Base-by-base conservation (phyloP, 2,113 vertebrate genomes). In the Brienomyrus longianalis region DNA sequence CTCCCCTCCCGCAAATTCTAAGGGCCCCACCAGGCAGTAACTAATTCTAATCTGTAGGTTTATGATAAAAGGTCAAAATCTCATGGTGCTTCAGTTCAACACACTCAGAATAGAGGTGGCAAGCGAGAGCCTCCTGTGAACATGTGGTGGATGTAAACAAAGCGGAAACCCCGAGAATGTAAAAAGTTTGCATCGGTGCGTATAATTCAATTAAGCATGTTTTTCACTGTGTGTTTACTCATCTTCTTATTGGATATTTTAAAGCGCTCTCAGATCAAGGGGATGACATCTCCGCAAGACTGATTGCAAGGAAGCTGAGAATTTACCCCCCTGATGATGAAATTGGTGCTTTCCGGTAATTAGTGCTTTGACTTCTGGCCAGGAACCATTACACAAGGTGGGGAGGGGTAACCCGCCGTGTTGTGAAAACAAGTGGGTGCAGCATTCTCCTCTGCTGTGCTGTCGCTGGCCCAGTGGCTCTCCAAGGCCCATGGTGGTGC, bases 341-440 rank as follows among this genome's bases (percentile, higher is more conserved):
- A 43, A 80, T 80, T 80, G 35, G 31, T 39, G 43, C 35, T 80
- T 80, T 43, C 74, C 35, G 35, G 74, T 80, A 80, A 80, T 80
- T 80, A 43, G 35, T 43, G 17, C 74, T 43, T 19, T 80, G 74
- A 80, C 74, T 80, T 80, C 74, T 80, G 74, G 74, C 74, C 74
- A 43, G 74, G 31, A 80, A 80, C 66, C 66, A 74, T 74, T 11
- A 91, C 13, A 89, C 54, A 90, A 21, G 23, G 45, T 23, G 48
- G 86, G 86, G 50, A n/a, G 66, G 66, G 66, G n/a, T 35, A 15
- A 35, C 74, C 74, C 31, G 15, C 74, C 6, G 5, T 19, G 35
- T 80, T 80, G 15, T 43, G 15, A 80, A 80, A 80, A 80, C 74
- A 80, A 43, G 15, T 80, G 74, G 74, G 74, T 80, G 74, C 74